Base-by-base conservation (phyloP, 2,888 invertebrate species). In the Caenorhabditis sp. region DNA sequence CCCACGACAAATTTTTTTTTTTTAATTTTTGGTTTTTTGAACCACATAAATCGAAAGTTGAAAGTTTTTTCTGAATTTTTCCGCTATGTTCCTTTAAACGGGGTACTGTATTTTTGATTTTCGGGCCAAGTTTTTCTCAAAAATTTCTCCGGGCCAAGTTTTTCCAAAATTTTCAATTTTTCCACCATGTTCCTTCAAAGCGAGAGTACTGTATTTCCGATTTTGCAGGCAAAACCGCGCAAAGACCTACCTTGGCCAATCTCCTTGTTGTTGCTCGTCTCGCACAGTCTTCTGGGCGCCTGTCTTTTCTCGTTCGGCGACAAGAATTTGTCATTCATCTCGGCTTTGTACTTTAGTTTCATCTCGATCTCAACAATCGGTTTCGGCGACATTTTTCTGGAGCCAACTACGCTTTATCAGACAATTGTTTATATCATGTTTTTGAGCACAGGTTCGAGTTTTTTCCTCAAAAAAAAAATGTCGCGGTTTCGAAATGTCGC, bases 331-430 rank as follows among this genome's bases (percentile, higher is more conserved):
- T 65, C 64, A 8, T 68, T 81, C 43, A 59, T 84, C 6, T 66
- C 79, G 5, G 81, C 82, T 10, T 77, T 83, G 54, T 84, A 84
- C 57, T 84, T 81, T 68, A 84, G 84, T 67, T 84, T 84, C 67
- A 81, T 84, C 23, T 83, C 83, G 23, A 81, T 84, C 58, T 77
- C 84, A 10, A 84, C 84, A 0, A 84, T 84, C 26, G 84, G 84
- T 1, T 84, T 71, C 58, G 84, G 84, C 2, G 84, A 84, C 57
- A 63, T 81, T 26, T 59, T 62, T 14, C 81, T 81, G 0, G 70
- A 78, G 17, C 82, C 83, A 10, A 43, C 6, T 3, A 43, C 43
- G 12, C 14, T 43, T 43, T 43, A 14, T 5, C 8, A 43, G 2
- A 58, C 74, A 79, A 24, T 14, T 71, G 19, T 73, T 79, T 53